Evolutionary conservation across 2,797 vertebrate genomes (phyloP), one percentile per base, ranked within the genome.

Genomic region (Hyperoplus lanceolatus): DNA sequence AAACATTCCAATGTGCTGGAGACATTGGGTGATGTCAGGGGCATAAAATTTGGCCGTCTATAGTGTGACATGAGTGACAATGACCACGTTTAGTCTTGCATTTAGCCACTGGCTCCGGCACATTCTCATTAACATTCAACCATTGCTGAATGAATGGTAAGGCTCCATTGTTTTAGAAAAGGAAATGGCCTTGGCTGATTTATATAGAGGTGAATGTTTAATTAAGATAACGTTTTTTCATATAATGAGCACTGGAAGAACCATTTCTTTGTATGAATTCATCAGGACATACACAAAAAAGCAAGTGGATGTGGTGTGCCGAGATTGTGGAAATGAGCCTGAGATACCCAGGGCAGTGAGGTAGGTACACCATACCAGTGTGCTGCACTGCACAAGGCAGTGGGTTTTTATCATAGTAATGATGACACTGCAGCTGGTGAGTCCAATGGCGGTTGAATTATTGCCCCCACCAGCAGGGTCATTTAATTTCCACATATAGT

Each of bases 401-500:
- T 45, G 66, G 59, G 73, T 90, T 92, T 29, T 86, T 88, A 89
- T 91, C 89, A 77, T 82, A 82, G 86, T 90, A 91, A 90, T 90
- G 85, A 91, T 89, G 87, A 87, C 84, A 88, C 77, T 87, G 89
- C 91, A 93, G 90, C 90, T 91, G 91, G 72, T 56, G 74, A 89
- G 86, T 83, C 87, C 90, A 91, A 78, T 89, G 79, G 87, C 73
- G 83, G 85, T 75, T 94, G 90, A 93, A 91, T 92, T 91, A 92
- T 91, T 82, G 84, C 79, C 84, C 89, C 77, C 80, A 80, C 86
- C 62, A 80, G 91, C 85, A 83, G 87, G 90, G 89, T 87, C 89
- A 92, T 93, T 93, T 92, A 70, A 90, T 94, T 93, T 90, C 80
- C 88, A 86, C 92, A 87, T 90, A 91, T 93, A 90, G 87, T 81